These are phyloP conservation scores for Parnassius mnemosyne DNA, from an alignment of 2,888 invertebrate genomes.

Conservation along the genomic window DNA sequence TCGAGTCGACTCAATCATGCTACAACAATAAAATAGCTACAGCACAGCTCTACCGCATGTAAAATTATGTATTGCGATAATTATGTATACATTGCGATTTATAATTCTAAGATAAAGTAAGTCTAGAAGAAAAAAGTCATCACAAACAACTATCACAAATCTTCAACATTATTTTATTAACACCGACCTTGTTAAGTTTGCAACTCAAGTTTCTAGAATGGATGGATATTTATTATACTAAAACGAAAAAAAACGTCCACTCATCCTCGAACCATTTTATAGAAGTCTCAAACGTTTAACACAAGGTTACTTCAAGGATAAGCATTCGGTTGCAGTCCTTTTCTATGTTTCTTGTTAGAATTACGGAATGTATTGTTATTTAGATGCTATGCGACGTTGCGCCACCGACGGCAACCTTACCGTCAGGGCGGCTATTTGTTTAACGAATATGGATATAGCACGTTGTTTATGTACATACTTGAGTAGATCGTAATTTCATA, in stretches of 20 bases:
- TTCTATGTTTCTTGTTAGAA: conserved; percentile 27
- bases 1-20: no score
- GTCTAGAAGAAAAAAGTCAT: no score
- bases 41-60: no score
- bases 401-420: conserved; percentile 65
- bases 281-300: conserved; percentile 13
- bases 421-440: conserved; percentile 58
- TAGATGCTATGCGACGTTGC: conserved; percentile 34
- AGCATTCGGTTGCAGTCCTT: conserved; percentile 14
- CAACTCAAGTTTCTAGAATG: no score
- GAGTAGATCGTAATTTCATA: conserved; percentile 66
- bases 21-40: no score
- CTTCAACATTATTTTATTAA: not conserved
- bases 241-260: not conserved
- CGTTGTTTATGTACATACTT: conserved; percentile 61
- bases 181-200: not conserved
- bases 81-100: no score
- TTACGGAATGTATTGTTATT: not conserved
- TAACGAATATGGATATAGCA: conserved; percentile 62
- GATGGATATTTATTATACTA: not conserved
- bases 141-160: not conserved
- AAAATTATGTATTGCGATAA: no score
- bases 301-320: conserved; percentile 18
- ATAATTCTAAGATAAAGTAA: no score
- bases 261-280: conserved; percentile 4